phyloP scores from a whole-genome alignment of 2,888 invertebrate species.

The Chouioia cunea region DNA sequence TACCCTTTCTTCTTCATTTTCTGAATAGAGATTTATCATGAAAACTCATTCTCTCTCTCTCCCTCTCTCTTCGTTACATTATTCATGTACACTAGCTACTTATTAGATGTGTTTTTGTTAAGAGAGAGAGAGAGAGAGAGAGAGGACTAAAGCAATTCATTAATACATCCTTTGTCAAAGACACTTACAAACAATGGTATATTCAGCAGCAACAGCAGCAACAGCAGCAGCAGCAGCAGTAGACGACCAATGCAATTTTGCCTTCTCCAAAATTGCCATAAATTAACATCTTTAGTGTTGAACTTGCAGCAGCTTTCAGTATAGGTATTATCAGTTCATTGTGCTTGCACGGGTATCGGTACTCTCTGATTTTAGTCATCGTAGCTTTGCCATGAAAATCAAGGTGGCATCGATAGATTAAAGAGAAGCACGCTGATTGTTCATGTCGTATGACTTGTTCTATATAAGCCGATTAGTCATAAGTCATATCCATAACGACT shows the following conservation, averaged over 20 bases:
- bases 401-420: conserved; percentile 8
- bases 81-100: too few relatives aligned
- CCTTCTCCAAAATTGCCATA: conserved; percentile 17
- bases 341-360: too few relatives aligned
- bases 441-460: conserved; percentile 26
- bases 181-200: too few relatives aligned
- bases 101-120: too few relatives aligned
- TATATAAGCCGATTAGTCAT: conserved; percentile 41
- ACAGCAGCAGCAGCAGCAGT: background rate
- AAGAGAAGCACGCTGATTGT: conserved; percentile 23
- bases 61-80: too few relatives aligned
- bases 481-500: background rate
- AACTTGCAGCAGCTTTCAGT: conserved; percentile 6
- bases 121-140: too few relatives aligned
- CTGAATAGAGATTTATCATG: too few relatives aligned
- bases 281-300: conserved; percentile 36
- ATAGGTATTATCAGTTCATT: conserved; percentile 15
- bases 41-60: too few relatives aligned
- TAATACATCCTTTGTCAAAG: too few relatives aligned
- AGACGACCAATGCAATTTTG: conserved; percentile 24
- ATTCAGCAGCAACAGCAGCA: background rate
- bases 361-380: background rate
- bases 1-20: too few relatives aligned
- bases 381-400: conserved; percentile 31
- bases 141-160: too few relatives aligned